phyloP scores from a whole-genome alignment of 2,113 vertebrate genomes.

The Todiramphus saurophagus region DNA sequence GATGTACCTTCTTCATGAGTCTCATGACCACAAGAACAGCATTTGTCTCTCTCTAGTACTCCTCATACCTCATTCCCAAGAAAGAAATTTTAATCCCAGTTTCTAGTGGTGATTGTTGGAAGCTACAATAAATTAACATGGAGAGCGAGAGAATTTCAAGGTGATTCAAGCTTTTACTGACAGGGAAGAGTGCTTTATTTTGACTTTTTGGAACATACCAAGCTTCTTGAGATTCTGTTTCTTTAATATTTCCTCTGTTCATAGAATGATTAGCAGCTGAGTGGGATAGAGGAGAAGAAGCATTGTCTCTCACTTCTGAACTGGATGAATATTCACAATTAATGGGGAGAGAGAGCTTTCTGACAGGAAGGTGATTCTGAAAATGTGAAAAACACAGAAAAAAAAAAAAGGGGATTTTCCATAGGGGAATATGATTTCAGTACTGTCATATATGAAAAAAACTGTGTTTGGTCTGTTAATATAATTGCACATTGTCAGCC shows the following conservation, averaged over 20 bases:
- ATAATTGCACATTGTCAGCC: neutral
- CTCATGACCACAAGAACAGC: neutral
- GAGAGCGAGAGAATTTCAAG: neutral
- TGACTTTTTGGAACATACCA: neutral
- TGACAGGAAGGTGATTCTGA: neutral
- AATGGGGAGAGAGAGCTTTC: neutral
- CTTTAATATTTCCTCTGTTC: neutral
- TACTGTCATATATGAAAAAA: neutral
- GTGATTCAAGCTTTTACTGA: conserved; percentile 8
- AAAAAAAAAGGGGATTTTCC: neutral
- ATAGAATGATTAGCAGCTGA: neutral
- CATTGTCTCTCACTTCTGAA: conserved; percentile 11
- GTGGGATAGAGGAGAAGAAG: neutral
- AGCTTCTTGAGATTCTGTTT: neutral
- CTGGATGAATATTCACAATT: neutral
- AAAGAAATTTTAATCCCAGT: neutral
- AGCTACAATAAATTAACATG: neutral
- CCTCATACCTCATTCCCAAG: neutral
- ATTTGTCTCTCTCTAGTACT: neutral
- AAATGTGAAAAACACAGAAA: neutral
- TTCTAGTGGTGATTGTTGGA: neutral
- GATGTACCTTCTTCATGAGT: neutral
- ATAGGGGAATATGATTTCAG: neutral
- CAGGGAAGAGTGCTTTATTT: neutral
- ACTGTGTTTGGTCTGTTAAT: neutral